A percentile compares a stretch with the other conserved stretches of the same genome.
Conservation (phyloP, 2,113 vertebrate genomes). For the Caretta caretta region DNA sequence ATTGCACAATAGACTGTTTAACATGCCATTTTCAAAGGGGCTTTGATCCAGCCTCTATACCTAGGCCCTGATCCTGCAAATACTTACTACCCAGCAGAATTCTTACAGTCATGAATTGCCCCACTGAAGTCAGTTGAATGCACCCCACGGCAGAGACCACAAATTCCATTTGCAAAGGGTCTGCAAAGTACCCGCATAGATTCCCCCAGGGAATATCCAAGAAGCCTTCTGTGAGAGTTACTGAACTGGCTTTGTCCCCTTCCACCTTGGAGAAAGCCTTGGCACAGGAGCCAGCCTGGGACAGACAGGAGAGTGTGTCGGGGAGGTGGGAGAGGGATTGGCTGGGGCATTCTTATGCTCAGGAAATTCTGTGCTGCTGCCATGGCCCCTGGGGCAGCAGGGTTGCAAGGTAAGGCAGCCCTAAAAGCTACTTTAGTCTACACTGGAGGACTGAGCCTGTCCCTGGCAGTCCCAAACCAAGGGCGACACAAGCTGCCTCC, state of each 20-base stretch:
- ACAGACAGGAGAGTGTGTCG: neutral
- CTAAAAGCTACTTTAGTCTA: neutral
- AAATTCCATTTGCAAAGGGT: neutral
- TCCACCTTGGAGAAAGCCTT: neutral
- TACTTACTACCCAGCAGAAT: neutral
- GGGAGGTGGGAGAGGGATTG: neutral
- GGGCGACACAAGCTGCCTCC: neutral
- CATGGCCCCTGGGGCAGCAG: neutral
- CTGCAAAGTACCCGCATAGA: neutral
- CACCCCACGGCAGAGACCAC: neutral
- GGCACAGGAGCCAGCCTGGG: neutral
- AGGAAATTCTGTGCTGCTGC: neutral
- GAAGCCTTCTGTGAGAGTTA: neutral
- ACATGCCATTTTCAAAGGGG: neutral
- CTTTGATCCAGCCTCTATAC: neutral
- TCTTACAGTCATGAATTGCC: neutral
- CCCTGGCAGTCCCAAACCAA: neutral
- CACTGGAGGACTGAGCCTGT: neutral
- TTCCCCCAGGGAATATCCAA: neutral
- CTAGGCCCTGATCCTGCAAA: rapidly evolving
- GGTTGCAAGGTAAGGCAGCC: neutral
- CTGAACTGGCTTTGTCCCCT: neutral
- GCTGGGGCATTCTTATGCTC: neutral
- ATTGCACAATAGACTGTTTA: neutral
- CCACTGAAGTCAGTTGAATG: neutral